Evolutionary conservation across 2,113 vertebrate species (phyloP).

Genomic region (Gulo gulo): DNA sequence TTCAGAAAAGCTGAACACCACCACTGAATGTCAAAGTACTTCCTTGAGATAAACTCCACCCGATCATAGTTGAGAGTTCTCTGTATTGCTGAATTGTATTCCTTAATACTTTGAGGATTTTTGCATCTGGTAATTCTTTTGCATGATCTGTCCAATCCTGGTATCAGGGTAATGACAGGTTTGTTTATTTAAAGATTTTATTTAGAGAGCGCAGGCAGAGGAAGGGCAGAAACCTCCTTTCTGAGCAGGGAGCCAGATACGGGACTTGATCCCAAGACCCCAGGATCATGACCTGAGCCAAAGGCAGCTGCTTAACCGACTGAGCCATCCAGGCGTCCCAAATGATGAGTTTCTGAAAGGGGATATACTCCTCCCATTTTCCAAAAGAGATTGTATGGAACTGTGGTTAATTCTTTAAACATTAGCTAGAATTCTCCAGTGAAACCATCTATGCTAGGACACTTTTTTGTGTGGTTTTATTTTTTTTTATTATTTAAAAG

Average conservation of each 20-base stretch:
- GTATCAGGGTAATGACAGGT: no score
- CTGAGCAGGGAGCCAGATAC: no score
- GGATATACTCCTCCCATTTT: no score
- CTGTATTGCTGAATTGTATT: not conserved
- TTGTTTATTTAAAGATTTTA: no score
- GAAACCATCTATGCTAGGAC: not conserved
- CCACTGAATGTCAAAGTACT: not conserved
- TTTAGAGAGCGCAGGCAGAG: no score
- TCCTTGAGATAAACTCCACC: not conserved
- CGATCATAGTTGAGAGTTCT: not conserved
- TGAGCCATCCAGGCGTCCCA: no score
- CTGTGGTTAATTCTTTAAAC: not conserved
- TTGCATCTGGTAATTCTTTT: not conserved
- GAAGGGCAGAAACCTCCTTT: no score
- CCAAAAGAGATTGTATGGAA: not conserved
- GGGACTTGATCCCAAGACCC: no score
- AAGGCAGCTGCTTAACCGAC: no score
- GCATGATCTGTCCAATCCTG: not conserved
- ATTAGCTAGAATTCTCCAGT: not conserved
- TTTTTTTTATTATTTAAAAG: no score
- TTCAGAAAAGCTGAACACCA: not conserved
- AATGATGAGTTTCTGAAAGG: not conserved
- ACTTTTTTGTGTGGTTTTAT: not conserved
- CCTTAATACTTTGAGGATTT: not conserved
- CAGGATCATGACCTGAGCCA: no score